Percentiles rank a stretch among this genome's conserved stretches.
Conservation (phyloP, 2,888 invertebrate species). For the Parthenolecanium corni region DNA sequence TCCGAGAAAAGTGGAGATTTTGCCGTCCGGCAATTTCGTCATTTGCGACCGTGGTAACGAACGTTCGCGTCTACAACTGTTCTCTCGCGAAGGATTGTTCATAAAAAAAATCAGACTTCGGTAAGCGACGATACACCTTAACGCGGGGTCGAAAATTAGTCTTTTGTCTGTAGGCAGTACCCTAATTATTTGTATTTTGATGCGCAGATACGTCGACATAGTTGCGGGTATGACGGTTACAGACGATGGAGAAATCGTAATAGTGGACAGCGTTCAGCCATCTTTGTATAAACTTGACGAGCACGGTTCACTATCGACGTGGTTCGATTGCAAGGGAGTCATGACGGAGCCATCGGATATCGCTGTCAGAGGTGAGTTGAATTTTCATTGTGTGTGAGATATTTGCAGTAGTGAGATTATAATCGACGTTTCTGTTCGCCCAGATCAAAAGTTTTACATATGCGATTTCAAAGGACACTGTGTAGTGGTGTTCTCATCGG, state of each 20-base stretch:
- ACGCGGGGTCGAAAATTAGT: background rate
- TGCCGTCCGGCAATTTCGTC: slow-evolving; percentile 82
- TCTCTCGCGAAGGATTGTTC: slow-evolving; percentile 89
- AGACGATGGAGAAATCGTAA: slow-evolving; percentile 82
- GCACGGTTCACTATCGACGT: slow-evolving; percentile 79
- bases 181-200: background rate
- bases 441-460: slow-evolving; percentile 85
- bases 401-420: no score
- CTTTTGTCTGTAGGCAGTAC: background rate
- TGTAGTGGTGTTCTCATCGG: slow-evolving; percentile 89
- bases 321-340: slow-evolving; percentile 96
- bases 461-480: slow-evolving; percentile 98
- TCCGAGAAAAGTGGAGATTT: slow-evolving; percentile 88
- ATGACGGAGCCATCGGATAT: slow-evolving; percentile 97
- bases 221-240: slow-evolving; percentile 92
- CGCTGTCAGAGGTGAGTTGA: slow-evolving; percentile 68
- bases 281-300: slow-evolving; percentile 78
- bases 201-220: slow-evolving; percentile 63
- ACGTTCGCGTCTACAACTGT: slow-evolving; percentile 93
- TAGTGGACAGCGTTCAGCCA: slow-evolving; percentile 93
- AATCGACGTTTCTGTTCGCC: no score
- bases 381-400: no score
- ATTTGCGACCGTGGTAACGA: slow-evolving; percentile 96
- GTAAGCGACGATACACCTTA: slow-evolving; percentile 30
- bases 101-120: slow-evolving; percentile 83